These are phyloP conservation scores for Parotia lawesii DNA, from an alignment of 2,113 vertebrate species.

Conservation along the genomic window DNA sequence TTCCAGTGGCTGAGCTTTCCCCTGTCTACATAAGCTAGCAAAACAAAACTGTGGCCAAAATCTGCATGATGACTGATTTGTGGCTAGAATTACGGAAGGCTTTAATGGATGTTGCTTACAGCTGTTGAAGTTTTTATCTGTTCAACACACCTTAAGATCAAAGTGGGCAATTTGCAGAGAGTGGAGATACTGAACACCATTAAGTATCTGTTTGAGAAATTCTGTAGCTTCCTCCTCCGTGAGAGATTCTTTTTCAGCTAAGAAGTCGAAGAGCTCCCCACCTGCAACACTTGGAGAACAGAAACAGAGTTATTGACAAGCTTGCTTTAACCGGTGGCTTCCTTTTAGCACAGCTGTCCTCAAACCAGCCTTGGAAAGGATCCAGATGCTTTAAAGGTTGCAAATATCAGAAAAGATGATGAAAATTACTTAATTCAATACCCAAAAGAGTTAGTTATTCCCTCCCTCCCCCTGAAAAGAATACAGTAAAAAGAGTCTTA, in stretches of 20 bases:
- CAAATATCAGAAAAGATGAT: not conserved
- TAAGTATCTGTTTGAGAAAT: slow-evolving; percentile 98
- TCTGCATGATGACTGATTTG: not conserved
- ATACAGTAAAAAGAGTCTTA: not conserved
- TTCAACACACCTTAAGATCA: slow-evolving; percentile 88
- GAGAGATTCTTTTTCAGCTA: slow-evolving; percentile 96
- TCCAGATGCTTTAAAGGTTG: not conserved
- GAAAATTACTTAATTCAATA: not conserved
- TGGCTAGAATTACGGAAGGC: not conserved
- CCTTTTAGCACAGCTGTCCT: not conserved
- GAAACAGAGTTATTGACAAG: not conserved
- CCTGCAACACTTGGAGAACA: slow-evolving; percentile 86
- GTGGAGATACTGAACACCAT: slow-evolving; percentile 95
- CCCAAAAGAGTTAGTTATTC: not conserved
- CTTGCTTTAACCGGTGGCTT: not conserved
- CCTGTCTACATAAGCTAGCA: not conserved
- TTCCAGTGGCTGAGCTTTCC: not conserved
- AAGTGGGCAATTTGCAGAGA: slow-evolving; percentile 95
- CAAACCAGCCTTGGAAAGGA: not conserved
- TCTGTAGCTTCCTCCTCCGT: slow-evolving; percentile 96
- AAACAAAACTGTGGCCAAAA: not conserved
- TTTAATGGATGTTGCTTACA: not conserved
- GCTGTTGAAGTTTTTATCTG: not conserved
- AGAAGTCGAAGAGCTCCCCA: slow-evolving; percentile 96
- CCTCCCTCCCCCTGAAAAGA: not conserved